Conservation (phyloP, 2,113 vertebrate genomes). For the Syngnathus typhle region DNA sequence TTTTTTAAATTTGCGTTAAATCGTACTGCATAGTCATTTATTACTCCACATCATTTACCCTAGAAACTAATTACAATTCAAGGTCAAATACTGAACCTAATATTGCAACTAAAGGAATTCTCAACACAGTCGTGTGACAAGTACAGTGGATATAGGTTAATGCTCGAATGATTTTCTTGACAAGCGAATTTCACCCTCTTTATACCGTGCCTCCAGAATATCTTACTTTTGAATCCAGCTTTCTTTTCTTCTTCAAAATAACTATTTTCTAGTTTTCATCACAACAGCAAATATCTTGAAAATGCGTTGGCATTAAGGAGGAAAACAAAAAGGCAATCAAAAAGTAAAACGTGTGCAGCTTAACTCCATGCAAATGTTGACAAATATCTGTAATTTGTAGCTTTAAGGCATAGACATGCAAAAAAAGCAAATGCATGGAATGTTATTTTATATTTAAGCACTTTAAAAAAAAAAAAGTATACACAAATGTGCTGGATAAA, state of each 20-base stretch:
- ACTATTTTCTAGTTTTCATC: too few relatives aligned
- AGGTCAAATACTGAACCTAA: neutral
- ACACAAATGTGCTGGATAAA: neutral
- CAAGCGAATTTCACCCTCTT: too few relatives aligned
- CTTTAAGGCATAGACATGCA: neutral
- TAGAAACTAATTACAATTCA: neutral
- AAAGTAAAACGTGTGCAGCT: neutral
- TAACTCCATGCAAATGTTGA: neutral
- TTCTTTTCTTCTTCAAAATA: too few relatives aligned
- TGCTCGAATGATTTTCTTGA: too few relatives aligned
- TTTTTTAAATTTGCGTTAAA: neutral
- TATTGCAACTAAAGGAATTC: neutral
- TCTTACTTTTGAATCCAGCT: too few relatives aligned
- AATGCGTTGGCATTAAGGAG: neutral
- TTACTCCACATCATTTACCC: neutral
- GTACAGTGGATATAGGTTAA: neutral
- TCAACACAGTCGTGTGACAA: neutral
- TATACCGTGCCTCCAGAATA: too few relatives aligned
- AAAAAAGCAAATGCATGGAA: neutral
- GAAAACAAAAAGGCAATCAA: neutral
- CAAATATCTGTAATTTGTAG: neutral
- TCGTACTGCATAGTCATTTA: neutral
- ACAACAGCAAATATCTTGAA: neutral
- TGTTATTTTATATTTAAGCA: neutral
- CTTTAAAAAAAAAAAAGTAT: neutral